These are phyloP conservation scores for Zapus hudsonius DNA, from an alignment of 2,113 vertebrate species.

Conservation along the genomic window DNA sequence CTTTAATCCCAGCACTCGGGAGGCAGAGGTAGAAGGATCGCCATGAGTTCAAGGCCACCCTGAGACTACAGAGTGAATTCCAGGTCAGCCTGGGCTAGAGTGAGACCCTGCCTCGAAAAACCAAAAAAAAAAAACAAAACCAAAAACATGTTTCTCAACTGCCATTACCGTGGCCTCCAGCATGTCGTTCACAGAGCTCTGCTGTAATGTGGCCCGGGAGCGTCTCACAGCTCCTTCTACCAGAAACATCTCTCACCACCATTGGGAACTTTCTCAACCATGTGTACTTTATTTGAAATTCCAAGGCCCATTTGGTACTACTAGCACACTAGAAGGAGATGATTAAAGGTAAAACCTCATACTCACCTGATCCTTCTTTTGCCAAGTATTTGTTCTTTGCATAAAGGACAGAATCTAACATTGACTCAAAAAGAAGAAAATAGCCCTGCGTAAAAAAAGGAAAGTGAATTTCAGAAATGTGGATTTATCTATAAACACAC, in stretches of 20 bases:
- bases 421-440: slow-evolving; percentile 97
- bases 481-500: not conserved
- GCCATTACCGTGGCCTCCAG: slow-evolving; percentile 70
- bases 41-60: too few species aligned
- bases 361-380: slow-evolving; percentile 93
- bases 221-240: slow-evolving; percentile 82
- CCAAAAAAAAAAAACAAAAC: too few species aligned
- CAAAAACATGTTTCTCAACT: slow-evolving; percentile 36
- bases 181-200: slow-evolving; percentile 64
- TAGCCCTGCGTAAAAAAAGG: slow-evolving; percentile 90
- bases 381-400: slow-evolving; percentile 93
- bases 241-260: slow-evolving; percentile 84
- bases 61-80: too few species aligned
- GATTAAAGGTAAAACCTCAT: slow-evolving; percentile 73
- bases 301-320: slow-evolving; percentile 72
- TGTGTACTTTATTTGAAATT: slow-evolving; percentile 80
- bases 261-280: slow-evolving; percentile 81
- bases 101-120: too few species aligned
- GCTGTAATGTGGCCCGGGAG: slow-evolving; percentile 78
- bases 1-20: too few species aligned
- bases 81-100: too few species aligned
- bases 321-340: slow-evolving; percentile 73
- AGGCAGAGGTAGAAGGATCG: too few species aligned
- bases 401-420: slow-evolving; percentile 97
- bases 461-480: slow-evolving; percentile 47